Conservation (phyloP, 2,797 vertebrate genomes). For the Cryptoprocta ferox region DNA sequence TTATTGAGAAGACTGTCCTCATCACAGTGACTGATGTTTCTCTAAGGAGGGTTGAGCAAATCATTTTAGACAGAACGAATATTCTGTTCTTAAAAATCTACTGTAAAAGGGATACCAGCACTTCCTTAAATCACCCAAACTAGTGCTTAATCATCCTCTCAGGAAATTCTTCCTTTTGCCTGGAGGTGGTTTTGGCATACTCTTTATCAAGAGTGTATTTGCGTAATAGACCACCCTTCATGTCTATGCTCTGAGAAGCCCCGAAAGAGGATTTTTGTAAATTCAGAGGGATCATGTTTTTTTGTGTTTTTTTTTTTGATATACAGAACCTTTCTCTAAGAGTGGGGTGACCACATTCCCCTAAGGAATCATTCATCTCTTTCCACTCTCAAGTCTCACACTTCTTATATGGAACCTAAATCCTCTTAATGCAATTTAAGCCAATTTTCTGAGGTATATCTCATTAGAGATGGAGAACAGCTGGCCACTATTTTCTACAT, state of each 20-base stretch:
- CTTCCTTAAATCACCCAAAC: slow-evolving; percentile 21
- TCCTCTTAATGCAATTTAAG: slow-evolving; percentile 36
- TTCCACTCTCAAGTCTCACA: neutral
- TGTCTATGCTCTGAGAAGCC: neutral
- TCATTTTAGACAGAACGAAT: neutral
- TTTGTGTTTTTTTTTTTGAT: neutral
- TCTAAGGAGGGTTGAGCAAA: neutral
- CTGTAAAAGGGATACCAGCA: neutral
- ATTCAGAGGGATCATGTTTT: neutral
- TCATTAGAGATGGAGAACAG: slow-evolving; percentile 56
- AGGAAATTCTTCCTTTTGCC: slow-evolving; percentile 26
- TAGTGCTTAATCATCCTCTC: neutral
- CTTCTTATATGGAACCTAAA: slow-evolving; percentile 45
- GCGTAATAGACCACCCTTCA: slow-evolving; percentile 42
- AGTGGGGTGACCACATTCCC: neutral
- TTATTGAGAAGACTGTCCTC: slow-evolving; percentile 19
- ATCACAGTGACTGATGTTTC: neutral
- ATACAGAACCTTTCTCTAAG: neutral
- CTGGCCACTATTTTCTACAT: slow-evolving; percentile 37
- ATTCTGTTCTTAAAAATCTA: neutral
- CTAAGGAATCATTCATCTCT: slow-evolving; percentile 15
- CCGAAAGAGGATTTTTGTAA: neutral
- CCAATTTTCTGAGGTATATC: slow-evolving; percentile 16
- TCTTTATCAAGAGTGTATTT: slow-evolving; percentile 19
- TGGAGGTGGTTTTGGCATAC: neutral